These are phyloP conservation scores for Trichonephila clavata DNA, from an alignment of 1,140 invertebrate genomes.

Conservation along the genomic window DNA sequence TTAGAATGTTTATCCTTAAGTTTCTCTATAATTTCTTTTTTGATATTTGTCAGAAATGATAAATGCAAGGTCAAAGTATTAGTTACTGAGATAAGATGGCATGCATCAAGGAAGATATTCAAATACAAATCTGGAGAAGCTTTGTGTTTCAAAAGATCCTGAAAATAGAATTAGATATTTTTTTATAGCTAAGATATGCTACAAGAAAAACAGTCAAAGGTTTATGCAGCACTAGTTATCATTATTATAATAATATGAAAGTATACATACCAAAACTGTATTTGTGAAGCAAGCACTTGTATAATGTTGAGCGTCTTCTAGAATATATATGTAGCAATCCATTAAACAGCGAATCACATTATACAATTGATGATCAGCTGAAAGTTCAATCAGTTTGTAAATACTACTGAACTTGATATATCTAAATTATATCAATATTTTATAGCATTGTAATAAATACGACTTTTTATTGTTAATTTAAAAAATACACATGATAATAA, in stretches of 20 bases:
- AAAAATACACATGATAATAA: too few species aligned
- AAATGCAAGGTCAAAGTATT: slow-evolving; percentile 9
- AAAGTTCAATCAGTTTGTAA: not conserved
- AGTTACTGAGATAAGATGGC: not conserved
- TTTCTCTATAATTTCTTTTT: not conserved
- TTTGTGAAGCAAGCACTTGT: not conserved
- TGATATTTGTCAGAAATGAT: not conserved
- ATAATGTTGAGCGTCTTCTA: not conserved
- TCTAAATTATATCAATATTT: too few species aligned
- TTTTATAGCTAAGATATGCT: too few species aligned
- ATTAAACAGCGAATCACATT: not conserved
- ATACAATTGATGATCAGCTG: not conserved
- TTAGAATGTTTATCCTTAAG: not conserved
- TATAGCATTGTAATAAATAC: too few species aligned
- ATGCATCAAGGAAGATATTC: slow-evolving; percentile 41
- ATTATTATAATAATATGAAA: not conserved
- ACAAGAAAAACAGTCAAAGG: too few species aligned
- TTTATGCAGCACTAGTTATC: too few species aligned
- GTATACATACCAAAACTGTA: not conserved
- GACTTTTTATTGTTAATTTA: too few species aligned
- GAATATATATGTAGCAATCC: not conserved
- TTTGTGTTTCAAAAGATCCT: not conserved
- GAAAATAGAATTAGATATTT: not conserved
- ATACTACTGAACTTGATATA: too few species aligned
- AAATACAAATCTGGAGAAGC: not conserved